Conservation (phyloP, 2,888 invertebrate genomes). For the Mythimna loreyi region DNA sequence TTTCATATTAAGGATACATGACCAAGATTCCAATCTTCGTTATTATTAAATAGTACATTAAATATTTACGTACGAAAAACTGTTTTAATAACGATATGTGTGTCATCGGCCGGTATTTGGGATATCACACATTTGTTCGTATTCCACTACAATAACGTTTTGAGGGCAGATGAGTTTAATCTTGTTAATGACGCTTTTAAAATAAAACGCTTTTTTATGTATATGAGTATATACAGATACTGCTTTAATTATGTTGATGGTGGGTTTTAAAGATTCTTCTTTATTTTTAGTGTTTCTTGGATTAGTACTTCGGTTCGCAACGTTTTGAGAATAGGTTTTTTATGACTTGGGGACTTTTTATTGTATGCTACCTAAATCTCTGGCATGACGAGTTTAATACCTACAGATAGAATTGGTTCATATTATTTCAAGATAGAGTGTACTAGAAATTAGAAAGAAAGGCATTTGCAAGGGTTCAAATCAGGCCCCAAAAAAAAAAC, state of each 20-base stretch:
- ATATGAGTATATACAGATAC: conserved; percentile 4
- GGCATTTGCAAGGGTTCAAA: no score
- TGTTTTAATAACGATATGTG: neutral
- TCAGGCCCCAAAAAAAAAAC: no score
- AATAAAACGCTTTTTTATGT: conserved; percentile 19
- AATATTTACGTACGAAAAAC: neutral
- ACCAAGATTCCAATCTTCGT: conserved; percentile 10
- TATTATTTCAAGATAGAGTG: neutral
- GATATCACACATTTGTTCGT: conserved; percentile 15
- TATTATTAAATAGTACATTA: conserved; percentile 18
- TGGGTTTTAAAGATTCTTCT: neutral
- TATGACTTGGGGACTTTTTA: neutral
- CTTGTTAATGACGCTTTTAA: conserved; percentile 4
- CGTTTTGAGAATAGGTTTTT: neutral
- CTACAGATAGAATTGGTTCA: neutral
- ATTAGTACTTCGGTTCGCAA: neutral
- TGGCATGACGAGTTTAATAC: neutral
- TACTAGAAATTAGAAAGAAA: neutral
- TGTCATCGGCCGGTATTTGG: conserved; percentile 38
- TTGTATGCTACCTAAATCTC: neutral
- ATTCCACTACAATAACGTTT: conserved; percentile 29
- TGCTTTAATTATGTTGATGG: conserved; percentile 8
- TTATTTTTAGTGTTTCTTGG: neutral
- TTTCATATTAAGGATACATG: conserved; percentile 1
- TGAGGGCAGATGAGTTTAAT: conserved; percentile 41